Evolutionary conservation across 2,113 vertebrate species (phyloP).

Genomic region (Bostrychus sinensis): DNA sequence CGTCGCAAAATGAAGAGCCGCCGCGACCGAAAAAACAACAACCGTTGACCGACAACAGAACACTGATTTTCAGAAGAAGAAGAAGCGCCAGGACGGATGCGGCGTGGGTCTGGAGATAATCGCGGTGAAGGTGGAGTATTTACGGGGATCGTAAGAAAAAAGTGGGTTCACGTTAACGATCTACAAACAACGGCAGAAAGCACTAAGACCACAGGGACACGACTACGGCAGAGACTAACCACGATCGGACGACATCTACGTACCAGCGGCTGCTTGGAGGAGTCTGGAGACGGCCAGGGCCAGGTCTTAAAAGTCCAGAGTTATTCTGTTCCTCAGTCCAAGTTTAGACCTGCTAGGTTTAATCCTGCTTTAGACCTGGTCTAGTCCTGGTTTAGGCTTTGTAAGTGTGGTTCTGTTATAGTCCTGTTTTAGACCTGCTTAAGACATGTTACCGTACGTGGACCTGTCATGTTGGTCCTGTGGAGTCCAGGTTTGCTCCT

Average conservation of each 20-base stretch:
- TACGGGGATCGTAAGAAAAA: too few species aligned
- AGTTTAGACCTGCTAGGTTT: background rate
- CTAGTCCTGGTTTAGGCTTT: background rate
- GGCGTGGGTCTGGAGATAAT: background rate
- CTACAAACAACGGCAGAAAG: background rate
- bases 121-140: too few species aligned
- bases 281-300: background rate
- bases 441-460: too few species aligned
- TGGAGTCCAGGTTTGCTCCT: too few species aligned
- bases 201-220: background rate
- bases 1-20: background rate
- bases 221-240: background rate
- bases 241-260: background rate
- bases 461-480: too few species aligned
- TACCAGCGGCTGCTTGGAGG: background rate
- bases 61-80: too few species aligned
- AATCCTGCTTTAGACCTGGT: background rate
- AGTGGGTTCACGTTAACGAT: background rate
- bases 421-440: too few species aligned
- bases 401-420: too few species aligned
- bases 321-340: too few species aligned
- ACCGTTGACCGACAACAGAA: background rate
- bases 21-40: background rate
- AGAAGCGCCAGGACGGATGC: too few species aligned
- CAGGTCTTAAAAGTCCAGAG: background rate